Conservation (phyloP, 2,888 invertebrate species). For the Yponomeuta plumbellus region DNA sequence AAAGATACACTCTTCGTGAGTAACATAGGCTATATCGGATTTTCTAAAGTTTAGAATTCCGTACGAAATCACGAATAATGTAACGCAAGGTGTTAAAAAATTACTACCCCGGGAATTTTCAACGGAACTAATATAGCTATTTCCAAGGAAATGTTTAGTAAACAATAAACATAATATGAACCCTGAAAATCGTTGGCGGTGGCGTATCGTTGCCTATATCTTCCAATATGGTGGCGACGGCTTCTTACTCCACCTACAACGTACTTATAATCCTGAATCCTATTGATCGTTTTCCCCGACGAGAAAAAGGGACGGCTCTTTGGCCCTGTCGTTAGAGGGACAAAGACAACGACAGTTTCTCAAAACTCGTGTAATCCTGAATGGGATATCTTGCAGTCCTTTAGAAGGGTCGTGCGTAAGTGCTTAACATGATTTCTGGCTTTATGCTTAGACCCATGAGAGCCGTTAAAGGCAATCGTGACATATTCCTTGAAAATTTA, state of each 20-base stretch:
- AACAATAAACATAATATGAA: too few relatives aligned
- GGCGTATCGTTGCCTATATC: too few relatives aligned
- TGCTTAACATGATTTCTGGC: slow-evolving; percentile 14
- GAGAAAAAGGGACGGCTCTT: slow-evolving; percentile 27
- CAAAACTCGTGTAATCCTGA: not conserved
- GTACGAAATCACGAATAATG: too few relatives aligned
- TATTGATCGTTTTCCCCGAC: slow-evolving; percentile 54
- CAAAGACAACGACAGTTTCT: not conserved
- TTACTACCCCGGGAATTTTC: too few relatives aligned
- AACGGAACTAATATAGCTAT: too few relatives aligned
- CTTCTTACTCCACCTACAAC: slow-evolving; percentile 41
- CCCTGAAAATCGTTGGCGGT: too few relatives aligned
- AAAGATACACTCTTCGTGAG: too few relatives aligned
- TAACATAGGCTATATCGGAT: too few relatives aligned
- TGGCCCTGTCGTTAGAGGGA: not conserved
- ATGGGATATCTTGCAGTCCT: slow-evolving; percentile 9
- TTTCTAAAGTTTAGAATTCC: too few relatives aligned
- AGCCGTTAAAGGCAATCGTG: not conserved
- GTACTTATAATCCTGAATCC: slow-evolving; percentile 40
- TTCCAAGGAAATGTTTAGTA: too few relatives aligned
- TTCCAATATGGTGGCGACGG: slow-evolving; percentile 23
- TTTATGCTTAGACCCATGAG: not conserved
- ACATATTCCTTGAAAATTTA: not conserved
- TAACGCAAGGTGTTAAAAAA: too few relatives aligned
- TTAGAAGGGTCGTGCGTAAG: slow-evolving; percentile 1